Percentiles rank a stretch among this genome's conserved stretches.
Conservation (phyloP, 2,797 vertebrate species). For the Myioborus miniatus region DNA sequence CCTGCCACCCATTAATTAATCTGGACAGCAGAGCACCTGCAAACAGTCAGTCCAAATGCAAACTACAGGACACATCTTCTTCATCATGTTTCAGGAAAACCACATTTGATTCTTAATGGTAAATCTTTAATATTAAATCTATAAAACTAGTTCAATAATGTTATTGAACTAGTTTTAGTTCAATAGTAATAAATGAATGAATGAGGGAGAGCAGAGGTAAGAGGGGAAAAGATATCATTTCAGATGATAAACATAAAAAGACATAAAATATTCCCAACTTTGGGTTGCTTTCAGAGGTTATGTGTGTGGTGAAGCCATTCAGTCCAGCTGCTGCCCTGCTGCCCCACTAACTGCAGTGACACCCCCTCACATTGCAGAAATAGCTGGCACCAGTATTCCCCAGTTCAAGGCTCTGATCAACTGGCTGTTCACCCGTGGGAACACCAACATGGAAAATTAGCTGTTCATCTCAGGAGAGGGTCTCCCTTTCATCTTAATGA, state of each 20-base stretch:
- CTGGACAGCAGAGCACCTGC: background rate
- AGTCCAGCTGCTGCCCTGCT: background rate
- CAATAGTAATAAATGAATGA: background rate
- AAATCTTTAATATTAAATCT: background rate
- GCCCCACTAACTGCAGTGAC: background rate
- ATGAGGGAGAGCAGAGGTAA: background rate
- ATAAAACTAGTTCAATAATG: background rate
- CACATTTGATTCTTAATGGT: background rate
- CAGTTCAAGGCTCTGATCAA: background rate
- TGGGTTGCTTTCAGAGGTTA: background rate
- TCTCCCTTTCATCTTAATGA: background rate
- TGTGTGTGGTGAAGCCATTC: background rate
- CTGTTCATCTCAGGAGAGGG: background rate
- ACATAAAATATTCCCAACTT: background rate
- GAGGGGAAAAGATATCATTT: background rate
- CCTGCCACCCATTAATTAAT: background rate
- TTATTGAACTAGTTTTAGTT: too few relatives aligned
- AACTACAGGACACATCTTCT: background rate
- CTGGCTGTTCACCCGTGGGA: background rate
- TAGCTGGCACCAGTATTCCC: background rate
- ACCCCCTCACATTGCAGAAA: background rate
- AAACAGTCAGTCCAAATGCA: background rate
- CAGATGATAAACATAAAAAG: background rate
- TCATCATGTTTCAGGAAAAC: background rate
- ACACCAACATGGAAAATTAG: background rate